These are phyloP conservation scores for Cheilosia grossa DNA, from an alignment of 2,888 invertebrate genomes.

Conservation along the genomic window DNA sequence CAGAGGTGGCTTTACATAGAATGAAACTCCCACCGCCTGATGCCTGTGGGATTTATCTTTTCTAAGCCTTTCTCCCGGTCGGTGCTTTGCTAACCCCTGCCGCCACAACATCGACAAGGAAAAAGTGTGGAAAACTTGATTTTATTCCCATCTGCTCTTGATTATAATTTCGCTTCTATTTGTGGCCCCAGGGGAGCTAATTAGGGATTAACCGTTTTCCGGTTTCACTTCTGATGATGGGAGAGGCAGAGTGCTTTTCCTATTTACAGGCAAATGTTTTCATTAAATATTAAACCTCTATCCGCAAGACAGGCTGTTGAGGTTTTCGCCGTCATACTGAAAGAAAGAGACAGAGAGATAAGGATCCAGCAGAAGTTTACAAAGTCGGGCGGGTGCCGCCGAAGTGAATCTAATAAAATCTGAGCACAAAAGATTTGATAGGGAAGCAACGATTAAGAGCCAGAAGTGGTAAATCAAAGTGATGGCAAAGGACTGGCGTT, in stretches of 20 bases:
- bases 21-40: conserved; percentile 25
- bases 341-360: too few relatives aligned
- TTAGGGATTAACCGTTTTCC: conserved; percentile 81
- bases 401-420: conserved; percentile 42
- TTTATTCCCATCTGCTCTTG: conserved; percentile 60
- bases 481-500: conserved; percentile 18
- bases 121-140: conserved; percentile 59
- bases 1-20: conserved; percentile 6
- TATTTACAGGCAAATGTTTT: conserved; percentile 26
- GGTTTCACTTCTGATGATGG: not conserved
- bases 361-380: conserved; percentile 20
- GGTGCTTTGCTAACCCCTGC: not conserved
- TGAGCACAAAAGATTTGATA: conserved; percentile 36
- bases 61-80: conserved; percentile 36
- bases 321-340: not conserved
- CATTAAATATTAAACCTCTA: conserved; percentile 41
- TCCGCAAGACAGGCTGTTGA: conserved; percentile 54
- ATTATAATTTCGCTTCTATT: conserved; percentile 62
- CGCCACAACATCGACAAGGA: conserved; percentile 15
- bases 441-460: conserved; percentile 29
- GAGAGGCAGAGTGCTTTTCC: not conserved
- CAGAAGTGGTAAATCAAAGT: conserved; percentile 36
- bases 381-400: not conserved
- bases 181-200: conserved; percentile 80
- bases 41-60: conserved; percentile 52